These are phyloP conservation scores for Tetranychus urticae DNA, from an alignment of 1,140 invertebrate genomes.

Conservation along the genomic window DNA sequence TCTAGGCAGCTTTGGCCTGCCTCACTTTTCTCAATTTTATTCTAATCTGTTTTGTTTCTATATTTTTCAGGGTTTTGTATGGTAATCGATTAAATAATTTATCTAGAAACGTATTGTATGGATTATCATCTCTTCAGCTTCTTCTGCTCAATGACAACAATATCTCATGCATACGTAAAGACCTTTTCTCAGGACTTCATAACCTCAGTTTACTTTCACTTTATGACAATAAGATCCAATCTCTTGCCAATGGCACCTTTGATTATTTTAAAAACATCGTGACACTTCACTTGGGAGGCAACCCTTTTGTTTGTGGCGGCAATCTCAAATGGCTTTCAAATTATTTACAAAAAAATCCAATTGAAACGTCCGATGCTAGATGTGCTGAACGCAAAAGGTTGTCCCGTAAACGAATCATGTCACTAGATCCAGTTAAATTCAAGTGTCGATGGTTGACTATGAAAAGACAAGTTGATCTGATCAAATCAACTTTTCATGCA, in stretches of 20 bases:
- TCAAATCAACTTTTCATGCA: too few species aligned
- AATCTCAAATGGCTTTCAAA: slow-evolving; percentile 81
- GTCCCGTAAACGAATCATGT: slow-evolving; percentile 61
- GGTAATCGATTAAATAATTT: slow-evolving; percentile 92
- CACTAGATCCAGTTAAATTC: slow-evolving; percentile 70
- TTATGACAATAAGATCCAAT: slow-evolving; percentile 94
- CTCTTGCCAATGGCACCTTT: slow-evolving; percentile 87
- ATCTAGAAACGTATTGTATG: slow-evolving; percentile 72
- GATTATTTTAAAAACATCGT: slow-evolving; percentile 69
- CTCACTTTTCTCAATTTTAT: too few species aligned
- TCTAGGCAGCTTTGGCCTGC: too few species aligned
- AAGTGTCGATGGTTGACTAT: slow-evolving; percentile 56
- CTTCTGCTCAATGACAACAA: slow-evolving; percentile 94
- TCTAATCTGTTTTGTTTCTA: too few species aligned
- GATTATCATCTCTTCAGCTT: slow-evolving; percentile 66
- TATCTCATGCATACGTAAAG: slow-evolving; percentile 78
- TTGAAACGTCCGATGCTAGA: slow-evolving; percentile 85
- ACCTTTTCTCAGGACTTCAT: slow-evolving; percentile 73
- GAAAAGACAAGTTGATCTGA: too few species aligned
- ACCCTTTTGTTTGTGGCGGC: slow-evolving; percentile 96
- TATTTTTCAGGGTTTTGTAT: slow-evolving; percentile 41
- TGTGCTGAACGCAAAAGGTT: slow-evolving; percentile 79
- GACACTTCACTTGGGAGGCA: slow-evolving; percentile 85
- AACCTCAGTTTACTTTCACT: slow-evolving; percentile 79
- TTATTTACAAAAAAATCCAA: slow-evolving; percentile 66